These are phyloP conservation scores for Cosmia pyralina DNA, from an alignment of 2,888 invertebrate species.

Conservation along the genomic window DNA sequence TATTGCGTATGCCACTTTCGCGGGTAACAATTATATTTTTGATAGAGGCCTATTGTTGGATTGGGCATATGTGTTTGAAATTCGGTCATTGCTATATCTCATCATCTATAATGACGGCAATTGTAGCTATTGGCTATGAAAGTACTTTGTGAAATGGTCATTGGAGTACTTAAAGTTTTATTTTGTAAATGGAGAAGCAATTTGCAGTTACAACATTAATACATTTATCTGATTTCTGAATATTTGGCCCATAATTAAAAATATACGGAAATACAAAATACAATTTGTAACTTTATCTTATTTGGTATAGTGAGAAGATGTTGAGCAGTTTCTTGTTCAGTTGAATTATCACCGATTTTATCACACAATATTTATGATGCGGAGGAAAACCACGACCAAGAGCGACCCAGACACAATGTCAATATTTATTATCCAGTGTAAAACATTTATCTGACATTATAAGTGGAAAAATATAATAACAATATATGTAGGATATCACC, in stretches of 20 bases:
- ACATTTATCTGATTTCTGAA: background rate
- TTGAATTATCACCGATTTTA: conserved; percentile 53
- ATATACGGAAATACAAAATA: background rate
- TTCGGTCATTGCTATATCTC: conserved; percentile 57
- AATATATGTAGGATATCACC: too few species aligned
- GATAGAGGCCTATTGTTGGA: conserved; percentile 61
- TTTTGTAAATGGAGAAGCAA: conserved; percentile 31
- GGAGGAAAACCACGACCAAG: conserved; percentile 45
- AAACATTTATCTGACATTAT: conserved; percentile 26
- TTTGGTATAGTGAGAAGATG: conserved; percentile 20
- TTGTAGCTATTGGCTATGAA: conserved; percentile 51
- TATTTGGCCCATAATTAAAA: conserved; percentile 1
- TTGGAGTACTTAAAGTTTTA: conserved; percentile 11
- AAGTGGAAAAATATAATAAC: background rate
- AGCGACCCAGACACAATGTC: conserved; percentile 31
- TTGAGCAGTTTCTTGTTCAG: conserved; percentile 37
- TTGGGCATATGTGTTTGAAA: conserved; percentile 57
- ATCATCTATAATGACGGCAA: conserved; percentile 62
- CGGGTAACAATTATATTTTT: conserved; percentile 75
- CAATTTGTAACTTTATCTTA: conserved; percentile 16
- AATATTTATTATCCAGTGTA: conserved; percentile 49
- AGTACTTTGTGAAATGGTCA: conserved; percentile 48
- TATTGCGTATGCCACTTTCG: conserved; percentile 75
- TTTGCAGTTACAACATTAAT: conserved; percentile 15
- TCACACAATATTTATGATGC: conserved; percentile 59